phyloP scores from a whole-genome alignment of 1,140 invertebrate species.

The Choristoneura fumiferana region DNA sequence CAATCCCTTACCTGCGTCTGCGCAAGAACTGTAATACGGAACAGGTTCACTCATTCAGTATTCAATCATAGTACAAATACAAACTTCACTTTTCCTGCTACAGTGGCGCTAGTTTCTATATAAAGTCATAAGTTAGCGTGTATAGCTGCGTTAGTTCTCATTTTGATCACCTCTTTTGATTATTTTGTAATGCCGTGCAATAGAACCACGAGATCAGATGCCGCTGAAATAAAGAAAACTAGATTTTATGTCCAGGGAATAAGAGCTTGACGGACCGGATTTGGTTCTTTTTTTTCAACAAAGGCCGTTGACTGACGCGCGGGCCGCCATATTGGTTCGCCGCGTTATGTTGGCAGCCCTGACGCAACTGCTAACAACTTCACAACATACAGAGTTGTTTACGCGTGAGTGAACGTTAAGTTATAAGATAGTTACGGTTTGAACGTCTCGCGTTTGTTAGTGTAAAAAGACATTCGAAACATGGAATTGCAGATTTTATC shows the following conservation, averaged over 20 bases:
- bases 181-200: not conserved
- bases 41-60: conserved; percentile 13
- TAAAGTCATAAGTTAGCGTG: not conserved
- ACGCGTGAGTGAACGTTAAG: conserved; percentile 63
- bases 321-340: conserved; percentile 14
- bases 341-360: conserved; percentile 41
- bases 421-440: conserved; percentile 57
- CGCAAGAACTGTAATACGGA: not conserved
- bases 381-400: conserved; percentile 49
- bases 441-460: conserved; percentile 41
- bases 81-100: not conserved
- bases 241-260: too few relatives aligned
- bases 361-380: conserved; percentile 48
- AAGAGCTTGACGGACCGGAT: not conserved
- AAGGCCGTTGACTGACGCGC: conserved; percentile 62
- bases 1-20: conserved; percentile 12
- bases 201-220: too few relatives aligned
- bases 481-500: conserved; percentile 34
- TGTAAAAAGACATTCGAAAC: conserved; percentile 31
- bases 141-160: not conserved
- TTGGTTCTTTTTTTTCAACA: conserved; percentile 32
- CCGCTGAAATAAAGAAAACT: too few relatives aligned
- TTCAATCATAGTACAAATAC: conserved; percentile 5
- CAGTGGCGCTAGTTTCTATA: not conserved
- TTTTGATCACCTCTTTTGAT: not conserved